Conservation (phyloP, 2,888 invertebrate genomes). For the Archips crataeganus region DNA sequence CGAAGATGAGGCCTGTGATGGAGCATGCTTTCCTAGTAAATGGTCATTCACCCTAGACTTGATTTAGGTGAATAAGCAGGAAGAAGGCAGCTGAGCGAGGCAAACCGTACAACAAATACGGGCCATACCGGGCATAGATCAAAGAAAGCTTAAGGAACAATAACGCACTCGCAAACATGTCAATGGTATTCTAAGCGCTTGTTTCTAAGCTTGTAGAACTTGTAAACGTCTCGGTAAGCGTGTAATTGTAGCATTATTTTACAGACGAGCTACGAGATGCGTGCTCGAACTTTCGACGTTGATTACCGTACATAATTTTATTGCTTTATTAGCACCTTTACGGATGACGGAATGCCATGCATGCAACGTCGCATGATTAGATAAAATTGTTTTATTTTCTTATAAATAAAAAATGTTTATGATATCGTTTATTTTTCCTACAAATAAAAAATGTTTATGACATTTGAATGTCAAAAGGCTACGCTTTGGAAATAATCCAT, state of each 20-base stretch:
- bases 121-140: too few relatives aligned
- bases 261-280: slow-evolving; percentile 29
- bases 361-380: slow-evolving; percentile 24
- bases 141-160: too few relatives aligned
- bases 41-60: too few relatives aligned
- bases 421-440: slow-evolving; percentile 16
- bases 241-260: slow-evolving; percentile 37
- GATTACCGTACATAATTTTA: slow-evolving; percentile 41
- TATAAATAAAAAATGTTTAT: slow-evolving; percentile 25
- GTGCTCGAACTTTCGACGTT: slow-evolving; percentile 26
- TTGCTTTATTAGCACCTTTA: slow-evolving; percentile 43
- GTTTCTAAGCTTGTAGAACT: too few relatives aligned
- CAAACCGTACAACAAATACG: too few relatives aligned
- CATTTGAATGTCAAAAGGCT: slow-evolving; percentile 20
- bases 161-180: too few relatives aligned
- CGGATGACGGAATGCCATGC: slow-evolving; percentile 35
- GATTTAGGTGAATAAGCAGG: too few relatives aligned
- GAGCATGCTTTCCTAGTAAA: too few relatives aligned
- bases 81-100: too few relatives aligned
- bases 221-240: too few relatives aligned
- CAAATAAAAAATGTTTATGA: slow-evolving; percentile 22
- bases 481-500: slow-evolving; percentile 31
- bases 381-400: slow-evolving; percentile 39
- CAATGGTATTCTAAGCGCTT: too few relatives aligned
- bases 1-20: too few relatives aligned